Evolutionary conservation across 1,140 invertebrate genomes (phyloP).

Genomic region (Drosophila hydei): DNA sequence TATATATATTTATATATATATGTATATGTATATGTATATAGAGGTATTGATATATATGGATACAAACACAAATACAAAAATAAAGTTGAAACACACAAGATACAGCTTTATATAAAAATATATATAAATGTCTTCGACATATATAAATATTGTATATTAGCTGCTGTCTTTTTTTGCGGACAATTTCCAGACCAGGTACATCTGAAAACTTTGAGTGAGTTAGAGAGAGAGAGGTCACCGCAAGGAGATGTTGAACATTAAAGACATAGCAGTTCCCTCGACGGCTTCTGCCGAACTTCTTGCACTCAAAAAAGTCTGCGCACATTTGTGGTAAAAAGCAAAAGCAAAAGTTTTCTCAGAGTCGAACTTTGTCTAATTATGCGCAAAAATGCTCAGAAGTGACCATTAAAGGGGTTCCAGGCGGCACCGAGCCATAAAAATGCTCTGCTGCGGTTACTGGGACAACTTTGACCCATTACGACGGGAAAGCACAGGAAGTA

Average conservation of each 20-base stretch:
- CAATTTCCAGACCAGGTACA: neutral
- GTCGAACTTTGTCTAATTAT: constrained; percentile 79
- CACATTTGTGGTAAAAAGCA: constrained; percentile 63
- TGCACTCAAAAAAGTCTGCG: neutral
- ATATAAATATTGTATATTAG: too few relatives aligned
- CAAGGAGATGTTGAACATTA: constrained; percentile 8
- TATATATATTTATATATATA: too few relatives aligned
- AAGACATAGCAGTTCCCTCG: constrained; percentile 12
- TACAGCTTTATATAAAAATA: too few relatives aligned
- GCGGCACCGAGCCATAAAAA: constrained; percentile 33
- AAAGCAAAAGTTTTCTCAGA: constrained; percentile 64
- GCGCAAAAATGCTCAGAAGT: constrained; percentile 74
- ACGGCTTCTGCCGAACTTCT: constrained; percentile 14
- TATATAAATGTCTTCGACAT: too few relatives aligned
- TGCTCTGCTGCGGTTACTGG: constrained; percentile 22
- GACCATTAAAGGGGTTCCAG: constrained; percentile 68
- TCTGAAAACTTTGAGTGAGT: constrained; percentile 1
- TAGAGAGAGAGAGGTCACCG: neutral
- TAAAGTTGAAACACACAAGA: too few relatives aligned
- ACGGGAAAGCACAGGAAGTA: constrained; percentile 16
- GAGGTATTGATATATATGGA: too few relatives aligned
- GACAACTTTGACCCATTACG: constrained; percentile 52
- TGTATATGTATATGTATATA: too few relatives aligned
- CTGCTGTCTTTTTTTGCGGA: neutral
- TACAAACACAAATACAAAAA: too few relatives aligned